Evolutionary conservation across 2,797 vertebrate genomes (phyloP).

Genomic region (Poeciliopsis presidionis): DNA sequence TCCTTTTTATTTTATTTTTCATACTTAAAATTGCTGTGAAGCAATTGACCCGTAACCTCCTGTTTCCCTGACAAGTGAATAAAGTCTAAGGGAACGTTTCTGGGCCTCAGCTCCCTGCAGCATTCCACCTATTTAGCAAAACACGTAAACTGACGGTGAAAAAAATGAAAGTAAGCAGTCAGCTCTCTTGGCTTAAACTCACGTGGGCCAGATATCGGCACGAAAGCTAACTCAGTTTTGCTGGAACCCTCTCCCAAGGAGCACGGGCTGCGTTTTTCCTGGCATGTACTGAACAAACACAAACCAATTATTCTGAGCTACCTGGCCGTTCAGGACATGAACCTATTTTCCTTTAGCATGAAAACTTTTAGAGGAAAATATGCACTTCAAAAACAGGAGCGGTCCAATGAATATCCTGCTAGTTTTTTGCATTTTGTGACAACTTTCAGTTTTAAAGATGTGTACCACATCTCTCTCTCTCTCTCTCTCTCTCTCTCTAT

Average conservation of each 20-base stretch:
- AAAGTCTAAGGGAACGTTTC: constrained; percentile 62
- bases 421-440: not conserved
- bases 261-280: constrained; percentile 78
- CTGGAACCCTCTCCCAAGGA: constrained; percentile 70
- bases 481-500: no score
- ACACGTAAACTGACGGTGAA: constrained; percentile 72
- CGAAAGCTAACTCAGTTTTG: constrained; percentile 81
- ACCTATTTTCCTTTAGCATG: constrained; percentile 75
- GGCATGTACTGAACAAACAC: constrained; percentile 77
- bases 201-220: constrained; percentile 61
- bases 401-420: constrained; percentile 34
- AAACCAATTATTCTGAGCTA: constrained; percentile 70
- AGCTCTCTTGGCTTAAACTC: constrained; percentile 68
- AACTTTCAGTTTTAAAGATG: not conserved
- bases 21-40: constrained; percentile 61
- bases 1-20: constrained; percentile 19
- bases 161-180: constrained; percentile 77
- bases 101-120: constrained; percentile 56
- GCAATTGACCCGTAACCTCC: constrained; percentile 70
- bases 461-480: not conserved
- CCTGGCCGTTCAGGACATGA: constrained; percentile 69
- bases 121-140: constrained; percentile 80
- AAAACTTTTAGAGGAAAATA: constrained; percentile 67
- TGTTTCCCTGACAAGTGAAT: constrained; percentile 69
- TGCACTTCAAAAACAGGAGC: constrained; percentile 55